Evolutionary conservation across 2,113 vertebrate genomes (phyloP).

Genomic region (Capreolus pygargus): DNA sequence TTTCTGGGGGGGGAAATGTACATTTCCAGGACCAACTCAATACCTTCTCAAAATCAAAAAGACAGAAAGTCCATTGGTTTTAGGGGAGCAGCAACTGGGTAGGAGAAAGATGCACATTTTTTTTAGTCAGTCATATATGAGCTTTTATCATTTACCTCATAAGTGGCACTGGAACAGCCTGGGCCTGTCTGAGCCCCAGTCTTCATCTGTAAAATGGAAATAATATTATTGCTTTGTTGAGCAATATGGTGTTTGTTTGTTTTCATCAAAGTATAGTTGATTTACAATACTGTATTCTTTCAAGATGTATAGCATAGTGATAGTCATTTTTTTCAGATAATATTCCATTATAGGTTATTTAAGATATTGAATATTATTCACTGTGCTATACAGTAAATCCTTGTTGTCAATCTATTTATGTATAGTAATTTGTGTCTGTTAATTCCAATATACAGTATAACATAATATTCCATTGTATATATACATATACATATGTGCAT

Average conservation of each 20-base stretch:
- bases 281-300: not conserved
- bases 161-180: not conserved
- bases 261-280: not conserved
- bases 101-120: not conserved
- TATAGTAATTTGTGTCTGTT: not conserved
- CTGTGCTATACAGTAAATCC: not conserved
- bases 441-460: not conserved
- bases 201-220: not conserved
- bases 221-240: not conserved
- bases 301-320: not conserved
- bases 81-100: not conserved
- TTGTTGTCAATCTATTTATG: not conserved
- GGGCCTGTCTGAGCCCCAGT: not conserved
- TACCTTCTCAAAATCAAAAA: not conserved
- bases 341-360: not conserved
- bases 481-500: not conserved
- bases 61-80: not conserved
- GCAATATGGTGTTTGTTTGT: not conserved
- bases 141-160: not conserved
- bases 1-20: not conserved
- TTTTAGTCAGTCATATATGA: not conserved
- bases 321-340: not conserved
- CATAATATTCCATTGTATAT: not conserved
- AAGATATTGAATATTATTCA: not conserved
- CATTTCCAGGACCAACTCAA: not conserved